Base-by-base conservation (phyloP, 2,888 invertebrate genomes). In the Cryptophagus acutangulus region DNA sequence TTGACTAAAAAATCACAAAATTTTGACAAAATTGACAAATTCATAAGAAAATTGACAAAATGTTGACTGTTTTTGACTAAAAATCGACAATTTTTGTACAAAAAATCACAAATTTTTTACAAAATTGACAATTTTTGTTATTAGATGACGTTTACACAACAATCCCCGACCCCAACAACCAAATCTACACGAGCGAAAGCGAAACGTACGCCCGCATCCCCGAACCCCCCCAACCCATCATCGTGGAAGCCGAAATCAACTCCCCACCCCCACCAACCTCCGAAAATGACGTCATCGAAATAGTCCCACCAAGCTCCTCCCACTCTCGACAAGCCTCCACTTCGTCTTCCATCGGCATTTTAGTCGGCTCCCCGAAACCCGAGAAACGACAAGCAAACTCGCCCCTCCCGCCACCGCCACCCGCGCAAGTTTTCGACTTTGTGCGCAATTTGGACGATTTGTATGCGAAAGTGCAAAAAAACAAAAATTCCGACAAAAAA, bases 371-470 rank as follows among this genome's bases (percentile, higher is more conserved):
- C 0, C 90, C 89, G 0, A 90, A 90, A 65, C 89, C 89, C 0
- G 90, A 91, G 68, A 88, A 90, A 70, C 78, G 91, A 2, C 88
- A 88, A 66, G 90, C 90, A 1, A 91, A 91, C 67, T 90, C 89
- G 0, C 91, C 90, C 0, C 67, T 90, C 17, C 90, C 90, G 3
- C 89, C 89, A 2, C 87, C 88, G 1, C 87, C 87, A 8, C 17
- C 40, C 8, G 33, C 33, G 13, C 26, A 8, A 3, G 62, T 55
- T 44, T 59, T 66, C 15, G 74, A 75, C 28, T 60, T 69, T 18
- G 45, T 48, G 5, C 77, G 81, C 48, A 85, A 84, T 52, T 70
- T 89, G n/a, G 90, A 90, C 55, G 89, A 88, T 57, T 86, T 91
- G 82, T 91, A 91, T 65, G 90, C 90, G 1, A 91, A 90, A 72